Base-by-base conservation (phyloP, 2,113 vertebrate genomes). In the Chloropsis cyanopogon region DNA sequence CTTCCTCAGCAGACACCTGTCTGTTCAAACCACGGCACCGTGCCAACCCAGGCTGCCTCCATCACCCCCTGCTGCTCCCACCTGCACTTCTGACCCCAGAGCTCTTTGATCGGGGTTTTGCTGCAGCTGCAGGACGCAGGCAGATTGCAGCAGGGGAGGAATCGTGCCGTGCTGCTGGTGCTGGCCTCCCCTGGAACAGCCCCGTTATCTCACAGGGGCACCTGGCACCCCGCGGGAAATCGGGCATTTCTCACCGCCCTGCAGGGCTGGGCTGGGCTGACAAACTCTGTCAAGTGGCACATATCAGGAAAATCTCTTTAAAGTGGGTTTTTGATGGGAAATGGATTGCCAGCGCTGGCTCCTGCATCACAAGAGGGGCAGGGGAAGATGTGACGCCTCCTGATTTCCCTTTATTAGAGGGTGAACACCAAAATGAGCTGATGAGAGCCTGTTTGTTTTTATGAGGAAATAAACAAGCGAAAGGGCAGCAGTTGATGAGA, bases 151-250 rank as follows among this genome's bases (percentile, higher is more conserved):
- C 59, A 61, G 59, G 59, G 59, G 19, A 12, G 35, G 59, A 19
- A 60, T 19, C 1, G 56, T 46, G 56, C 26, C 4, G 19, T 3
- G 14, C 26, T 0, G 12, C 31, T 39, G 12, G 10, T 4, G 75
- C 46, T 70, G 63, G 57, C 22, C 10, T 75, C 46, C 57, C 7
- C 5, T 4, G 50, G 28, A 64, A 28, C 47, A 33, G 2, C 60
- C 8, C 56, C 3, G 6, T 47, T 75, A 39, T 78, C 78, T 63
- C 65, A 6, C 47, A 28, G 60, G 54, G 69, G 12, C 60, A 63
- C 39, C 4, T 10, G 41, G 7, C 2, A 24, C 3, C 77, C 7
- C 2, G 0, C 0, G 5, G 18, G 33, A 11, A 71, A 22, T 2
- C 0, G 33, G 49, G 52, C 14, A 14, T 16, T 69, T 25, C 66